phyloP scores from a whole-genome alignment of 2,797 vertebrate species.

The Pagetopsis macropterus region DNA sequence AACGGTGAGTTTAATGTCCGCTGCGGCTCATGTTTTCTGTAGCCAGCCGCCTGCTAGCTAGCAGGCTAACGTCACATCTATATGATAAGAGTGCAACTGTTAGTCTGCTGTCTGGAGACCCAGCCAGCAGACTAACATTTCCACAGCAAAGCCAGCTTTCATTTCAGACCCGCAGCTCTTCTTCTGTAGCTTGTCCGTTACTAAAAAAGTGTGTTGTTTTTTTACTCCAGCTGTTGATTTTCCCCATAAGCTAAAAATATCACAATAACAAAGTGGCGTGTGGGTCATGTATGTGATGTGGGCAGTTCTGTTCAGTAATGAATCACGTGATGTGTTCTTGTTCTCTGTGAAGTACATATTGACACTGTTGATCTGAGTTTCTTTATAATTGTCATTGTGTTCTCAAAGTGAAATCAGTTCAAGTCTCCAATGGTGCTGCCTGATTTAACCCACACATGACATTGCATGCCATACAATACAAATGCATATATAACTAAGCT shows the following conservation, averaged over 20 bases:
- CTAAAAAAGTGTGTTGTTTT: slow-evolving; percentile 5
- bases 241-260: not conserved
- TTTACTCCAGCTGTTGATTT: slow-evolving; percentile 43
- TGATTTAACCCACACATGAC: not conserved
- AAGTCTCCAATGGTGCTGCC: too few relatives aligned
- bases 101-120: not conserved
- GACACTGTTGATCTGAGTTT: not conserved
- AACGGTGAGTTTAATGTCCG: slow-evolving; percentile 54
- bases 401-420: not conserved
- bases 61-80: slow-evolving; percentile 71
- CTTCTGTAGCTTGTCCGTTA: not conserved
- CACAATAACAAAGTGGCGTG: slow-evolving; percentile 2
- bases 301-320: not conserved
- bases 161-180: not conserved
- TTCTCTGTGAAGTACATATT: not conserved
- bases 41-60: slow-evolving; percentile 54
- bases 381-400: not conserved
- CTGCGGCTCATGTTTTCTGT: not conserved
- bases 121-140: rapidly evolving
- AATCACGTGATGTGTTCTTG: not conserved
- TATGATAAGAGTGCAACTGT: slow-evolving; percentile 14
- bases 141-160: rapidly evolving
- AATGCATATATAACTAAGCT: not conserved
- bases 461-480: not conserved
- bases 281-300: not conserved